Conservation (phyloP, 2,888 invertebrate genomes). For the Sphinx pinastri region DNA sequence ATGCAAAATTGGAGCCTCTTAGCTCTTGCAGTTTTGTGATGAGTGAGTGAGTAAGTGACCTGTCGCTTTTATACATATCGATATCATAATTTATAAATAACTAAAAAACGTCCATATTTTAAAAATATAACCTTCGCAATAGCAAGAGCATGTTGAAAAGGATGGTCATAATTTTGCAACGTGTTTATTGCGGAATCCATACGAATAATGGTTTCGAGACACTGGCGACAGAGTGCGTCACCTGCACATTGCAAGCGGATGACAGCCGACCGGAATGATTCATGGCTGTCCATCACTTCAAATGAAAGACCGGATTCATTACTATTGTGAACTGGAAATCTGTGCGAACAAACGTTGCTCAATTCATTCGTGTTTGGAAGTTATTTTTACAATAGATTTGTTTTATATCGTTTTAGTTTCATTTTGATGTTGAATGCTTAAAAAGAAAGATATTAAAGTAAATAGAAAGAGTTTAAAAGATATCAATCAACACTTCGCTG, state of each 20-base stretch:
- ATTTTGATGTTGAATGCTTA: background rate
- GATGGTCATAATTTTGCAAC: slow-evolving; percentile 1
- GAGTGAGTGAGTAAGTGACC: no score
- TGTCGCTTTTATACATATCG: no score
- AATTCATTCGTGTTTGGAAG: background rate
- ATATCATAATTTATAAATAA: no score
- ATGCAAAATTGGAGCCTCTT: no score
- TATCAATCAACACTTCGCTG: no score
- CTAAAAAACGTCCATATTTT: no score
- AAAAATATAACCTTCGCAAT: no score
- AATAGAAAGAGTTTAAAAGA: no score
- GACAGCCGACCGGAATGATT: slow-evolving; percentile 11
- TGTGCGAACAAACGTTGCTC: background rate
- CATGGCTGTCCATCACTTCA: background rate
- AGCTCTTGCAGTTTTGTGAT: no score
- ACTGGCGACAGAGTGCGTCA: background rate
- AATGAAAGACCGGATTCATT: background rate
- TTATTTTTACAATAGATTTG: background rate
- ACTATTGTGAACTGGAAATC: background rate
- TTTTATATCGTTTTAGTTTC: background rate
- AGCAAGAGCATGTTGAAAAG: no score
- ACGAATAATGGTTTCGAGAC: background rate
- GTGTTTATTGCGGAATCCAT: background rate
- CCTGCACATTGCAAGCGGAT: background rate
- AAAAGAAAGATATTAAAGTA: no score